Percentiles rank a stretch among this genome's conserved stretches.
These are phyloP conservation scores for Eulacestoma nigropectus DNA, from an alignment of 2,113 vertebrate species.

Conservation along the genomic window DNA sequence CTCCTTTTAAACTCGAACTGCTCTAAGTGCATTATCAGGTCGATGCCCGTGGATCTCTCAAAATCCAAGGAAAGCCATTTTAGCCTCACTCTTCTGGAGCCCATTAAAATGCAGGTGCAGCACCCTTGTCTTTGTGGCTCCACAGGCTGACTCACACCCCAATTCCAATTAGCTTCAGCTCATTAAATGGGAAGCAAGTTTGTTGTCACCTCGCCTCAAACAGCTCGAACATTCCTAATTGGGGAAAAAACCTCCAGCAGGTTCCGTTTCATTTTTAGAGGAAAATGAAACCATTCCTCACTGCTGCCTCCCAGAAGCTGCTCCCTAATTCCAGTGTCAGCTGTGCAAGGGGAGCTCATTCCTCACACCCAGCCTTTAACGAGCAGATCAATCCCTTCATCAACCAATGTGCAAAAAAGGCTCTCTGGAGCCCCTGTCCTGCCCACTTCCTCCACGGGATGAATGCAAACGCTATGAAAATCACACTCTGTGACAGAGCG, in stretches of 20 bases:
- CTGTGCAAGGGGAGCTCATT: not conserved
- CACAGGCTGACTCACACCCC: not conserved
- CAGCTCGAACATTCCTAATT: not conserved
- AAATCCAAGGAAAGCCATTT: not conserved
- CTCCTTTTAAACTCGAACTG: not conserved
- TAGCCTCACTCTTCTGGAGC: rapidly evolving
- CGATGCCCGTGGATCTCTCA: rapidly evolving
- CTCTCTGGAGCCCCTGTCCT: not conserved
- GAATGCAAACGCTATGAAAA: rapidly evolving
- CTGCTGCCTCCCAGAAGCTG: not conserved
- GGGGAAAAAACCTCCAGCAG: not conserved
- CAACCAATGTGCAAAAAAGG: not conserved
- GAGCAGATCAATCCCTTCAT: not conserved
- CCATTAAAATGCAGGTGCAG: not conserved
- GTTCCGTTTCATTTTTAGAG: not conserved
- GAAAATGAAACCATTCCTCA: not conserved
- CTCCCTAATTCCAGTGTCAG: not conserved
- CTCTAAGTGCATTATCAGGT: not conserved
- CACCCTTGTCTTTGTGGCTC: not conserved
- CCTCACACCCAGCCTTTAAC: not conserved
- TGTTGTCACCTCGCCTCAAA: not conserved
- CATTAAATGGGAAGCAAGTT: not conserved
- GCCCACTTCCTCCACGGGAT: rapidly evolving
- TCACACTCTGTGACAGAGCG: rapidly evolving
- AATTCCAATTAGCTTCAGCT: not conserved